A percentile compares a stretch with the other conserved stretches of the same genome.
Conservation (phyloP, 2,113 vertebrate species). For the Desmodus rotundus region DNA sequence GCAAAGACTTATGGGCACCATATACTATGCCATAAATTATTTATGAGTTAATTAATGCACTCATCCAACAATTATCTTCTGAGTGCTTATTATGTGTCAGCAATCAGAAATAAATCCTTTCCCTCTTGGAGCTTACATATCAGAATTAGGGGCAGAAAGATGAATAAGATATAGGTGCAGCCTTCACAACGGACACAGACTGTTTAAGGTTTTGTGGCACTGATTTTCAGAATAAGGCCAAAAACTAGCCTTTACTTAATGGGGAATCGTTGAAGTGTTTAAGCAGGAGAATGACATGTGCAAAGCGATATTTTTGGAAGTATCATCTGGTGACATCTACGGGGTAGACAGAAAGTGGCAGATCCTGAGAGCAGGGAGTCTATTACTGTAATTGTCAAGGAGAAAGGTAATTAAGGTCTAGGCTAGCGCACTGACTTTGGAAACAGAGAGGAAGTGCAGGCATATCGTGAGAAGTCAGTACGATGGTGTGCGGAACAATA, state of each 20-base stretch:
- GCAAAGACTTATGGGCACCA: neutral
- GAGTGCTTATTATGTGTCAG: neutral
- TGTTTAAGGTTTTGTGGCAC: neutral
- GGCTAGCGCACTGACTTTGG: neutral
- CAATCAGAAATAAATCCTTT: neutral
- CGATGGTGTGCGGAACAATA: neutral
- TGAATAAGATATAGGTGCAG: neutral
- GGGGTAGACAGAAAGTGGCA: conserved; percentile 37
- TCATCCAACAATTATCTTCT: neutral
- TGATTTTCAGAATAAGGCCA: neutral
- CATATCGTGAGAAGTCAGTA: neutral
- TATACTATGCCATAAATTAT: neutral
- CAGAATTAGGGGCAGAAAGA: neutral
- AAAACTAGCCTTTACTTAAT: conserved; percentile 27
- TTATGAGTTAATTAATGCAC: neutral
- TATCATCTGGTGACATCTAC: conserved; percentile 44
- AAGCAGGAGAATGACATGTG: conserved; percentile 38
- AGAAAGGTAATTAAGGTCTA: conserved; percentile 45
- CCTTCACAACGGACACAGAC: neutral
- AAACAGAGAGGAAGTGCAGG: neutral
- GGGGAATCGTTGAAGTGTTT: neutral
- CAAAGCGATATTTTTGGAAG: conserved; percentile 59
- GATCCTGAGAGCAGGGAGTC: conserved; percentile 17
- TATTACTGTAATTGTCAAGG: conserved; percentile 54
- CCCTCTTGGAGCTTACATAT: neutral